Conservation (phyloP, 1,140 invertebrate species). For the Colletes gigas region DNA sequence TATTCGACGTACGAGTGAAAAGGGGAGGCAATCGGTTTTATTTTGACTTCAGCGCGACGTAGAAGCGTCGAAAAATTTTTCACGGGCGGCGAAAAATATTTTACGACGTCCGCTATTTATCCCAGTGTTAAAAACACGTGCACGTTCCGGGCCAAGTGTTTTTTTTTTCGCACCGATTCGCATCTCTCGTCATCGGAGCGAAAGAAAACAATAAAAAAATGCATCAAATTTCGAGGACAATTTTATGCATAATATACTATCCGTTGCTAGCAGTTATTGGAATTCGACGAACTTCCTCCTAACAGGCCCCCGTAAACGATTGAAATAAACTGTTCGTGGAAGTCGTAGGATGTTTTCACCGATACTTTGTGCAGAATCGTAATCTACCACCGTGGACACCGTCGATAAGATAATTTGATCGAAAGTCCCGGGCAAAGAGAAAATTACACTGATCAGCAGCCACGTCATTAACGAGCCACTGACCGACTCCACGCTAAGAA, state of each 20-base stretch:
- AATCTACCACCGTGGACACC: conserved; percentile 5
- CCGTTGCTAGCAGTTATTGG: neutral
- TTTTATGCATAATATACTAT: neutral
- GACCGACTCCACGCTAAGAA: neutral
- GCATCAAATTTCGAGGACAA: neutral
- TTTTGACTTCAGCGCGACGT: conserved; percentile 2
- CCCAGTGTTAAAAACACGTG: conserved; percentile 15
- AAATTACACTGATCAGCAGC: conserved; percentile 41
- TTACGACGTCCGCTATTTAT: conserved; percentile 18
- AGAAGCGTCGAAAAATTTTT: neutral
- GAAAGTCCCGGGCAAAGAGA: conserved; percentile 31
- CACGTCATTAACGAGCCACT: conserved; percentile 22
- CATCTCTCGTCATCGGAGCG: neutral
- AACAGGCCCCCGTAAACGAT: neutral
- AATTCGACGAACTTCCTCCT: neutral
- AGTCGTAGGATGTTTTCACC: conserved; percentile 7
- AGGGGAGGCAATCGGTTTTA: neutral
- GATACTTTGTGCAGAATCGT: conserved; percentile 19
- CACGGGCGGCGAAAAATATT: conserved; percentile 17
- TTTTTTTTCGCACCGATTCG: neutral
- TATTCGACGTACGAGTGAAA: neutral
- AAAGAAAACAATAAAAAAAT: neutral
- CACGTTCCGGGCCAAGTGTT: neutral
- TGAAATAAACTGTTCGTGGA: conserved; percentile 3
- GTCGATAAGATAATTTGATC: conserved; percentile 49